Conservation (phyloP, 2,797 vertebrate species). For the Sebastes kiyomatsui region DNA sequence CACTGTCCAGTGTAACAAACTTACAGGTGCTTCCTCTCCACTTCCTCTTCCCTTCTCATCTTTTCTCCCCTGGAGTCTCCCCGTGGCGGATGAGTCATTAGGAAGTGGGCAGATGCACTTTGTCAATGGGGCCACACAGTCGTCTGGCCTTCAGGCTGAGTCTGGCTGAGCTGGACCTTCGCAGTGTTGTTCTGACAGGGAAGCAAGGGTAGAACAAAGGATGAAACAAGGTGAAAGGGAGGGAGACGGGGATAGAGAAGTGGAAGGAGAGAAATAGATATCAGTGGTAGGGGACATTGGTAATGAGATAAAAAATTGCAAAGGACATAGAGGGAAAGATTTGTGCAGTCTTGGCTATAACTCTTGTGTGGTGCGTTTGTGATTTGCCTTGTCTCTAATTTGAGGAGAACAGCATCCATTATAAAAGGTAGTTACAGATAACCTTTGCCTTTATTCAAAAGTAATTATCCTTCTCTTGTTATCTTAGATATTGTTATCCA, state of each 20-base stretch:
- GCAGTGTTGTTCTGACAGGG: conserved; percentile 22
- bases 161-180: conserved; percentile 12
- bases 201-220: conserved; percentile 11
- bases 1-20: conserved; percentile 7
- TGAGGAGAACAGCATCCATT: conserved; percentile 2
- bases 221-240: conserved; percentile 2
- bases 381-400: neutral
- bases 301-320: neutral
- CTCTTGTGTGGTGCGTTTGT: neutral
- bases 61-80: conserved; percentile 25
- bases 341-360: neutral
- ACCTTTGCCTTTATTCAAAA: conserved; percentile 24
- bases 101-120: conserved; percentile 56
- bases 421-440: conserved; percentile 7
- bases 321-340: neutral
- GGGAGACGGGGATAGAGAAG: neutral
- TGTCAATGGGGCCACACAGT: conserved; percentile 50
- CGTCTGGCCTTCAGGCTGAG: conserved; percentile 42
- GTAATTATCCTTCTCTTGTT: conserved; percentile 22
- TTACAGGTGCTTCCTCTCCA: conserved; percentile 17
- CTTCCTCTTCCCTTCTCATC: conserved; percentile 15
- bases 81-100: conserved; percentile 55
- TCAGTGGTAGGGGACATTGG: conserved; percentile 2
- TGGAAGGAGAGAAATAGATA: neutral
- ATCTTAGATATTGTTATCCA: conserved; percentile 2